phyloP scores from a whole-genome alignment of 2,113 vertebrate species.

The Oncorhynchus masou region DNA sequence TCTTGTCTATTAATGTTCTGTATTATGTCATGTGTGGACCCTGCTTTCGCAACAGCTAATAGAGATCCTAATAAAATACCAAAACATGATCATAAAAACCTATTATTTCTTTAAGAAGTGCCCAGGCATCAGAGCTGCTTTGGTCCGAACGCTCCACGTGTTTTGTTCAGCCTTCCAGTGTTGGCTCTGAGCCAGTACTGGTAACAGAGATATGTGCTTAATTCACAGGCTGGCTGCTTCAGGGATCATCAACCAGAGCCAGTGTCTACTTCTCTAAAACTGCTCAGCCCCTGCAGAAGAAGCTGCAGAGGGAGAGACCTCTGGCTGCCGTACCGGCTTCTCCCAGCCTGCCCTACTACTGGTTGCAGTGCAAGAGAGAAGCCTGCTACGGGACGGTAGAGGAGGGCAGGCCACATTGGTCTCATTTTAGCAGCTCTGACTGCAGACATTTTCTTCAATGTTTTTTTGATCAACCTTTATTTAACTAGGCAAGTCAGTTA shows the following conservation, averaged over 20 bases:
- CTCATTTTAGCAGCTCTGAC: neutral
- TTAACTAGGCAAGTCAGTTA: no score
- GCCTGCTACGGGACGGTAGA: neutral
- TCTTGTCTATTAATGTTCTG: no score
- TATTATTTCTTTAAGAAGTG: neutral
- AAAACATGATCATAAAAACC: neutral
- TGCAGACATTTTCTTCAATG: neutral
- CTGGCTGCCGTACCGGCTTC: neutral
- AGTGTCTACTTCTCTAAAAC: constrained; percentile 24
- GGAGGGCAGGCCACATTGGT: neutral
- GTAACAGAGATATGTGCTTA: constrained; percentile 17
- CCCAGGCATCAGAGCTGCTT: neutral
- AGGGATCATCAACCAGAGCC: constrained; percentile 9
- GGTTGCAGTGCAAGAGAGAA: neutral
- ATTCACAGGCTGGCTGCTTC: constrained; percentile 13
- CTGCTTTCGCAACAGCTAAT: no score
- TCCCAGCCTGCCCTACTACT: neutral
- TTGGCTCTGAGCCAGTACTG: constrained; percentile 21
- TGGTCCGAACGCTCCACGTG: neutral
- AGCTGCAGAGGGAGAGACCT: constrained; percentile 9
- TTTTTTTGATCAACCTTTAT: no score
- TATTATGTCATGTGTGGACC: no score
- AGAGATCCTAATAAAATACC: neutral
- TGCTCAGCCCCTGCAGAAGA: neutral
- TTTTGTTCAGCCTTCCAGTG: constrained; percentile 11